phyloP scores from a whole-genome alignment of 1,140 invertebrate species.

The Fopius arisanus region DNA sequence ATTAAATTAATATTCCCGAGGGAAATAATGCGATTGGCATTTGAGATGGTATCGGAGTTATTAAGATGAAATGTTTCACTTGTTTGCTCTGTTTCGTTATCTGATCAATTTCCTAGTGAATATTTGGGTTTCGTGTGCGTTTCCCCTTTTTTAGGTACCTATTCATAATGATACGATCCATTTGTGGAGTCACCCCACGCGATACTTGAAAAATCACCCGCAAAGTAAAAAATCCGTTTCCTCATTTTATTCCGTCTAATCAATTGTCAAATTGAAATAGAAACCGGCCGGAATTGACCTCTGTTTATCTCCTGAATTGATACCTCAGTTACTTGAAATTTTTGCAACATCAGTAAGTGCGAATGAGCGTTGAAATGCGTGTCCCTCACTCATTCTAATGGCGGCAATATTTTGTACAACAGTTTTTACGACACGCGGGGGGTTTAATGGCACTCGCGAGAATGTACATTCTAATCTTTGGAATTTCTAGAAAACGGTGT shows the following conservation, averaged over 20 bases:
- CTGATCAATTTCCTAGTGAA: not conserved
- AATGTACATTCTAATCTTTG: not conserved
- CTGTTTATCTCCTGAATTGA: no score
- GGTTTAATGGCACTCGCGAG: not conserved
- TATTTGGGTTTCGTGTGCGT: not conserved
- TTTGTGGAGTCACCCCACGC: no score
- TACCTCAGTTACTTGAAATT: no score
- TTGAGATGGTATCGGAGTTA: not conserved
- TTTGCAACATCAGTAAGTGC: not conserved
- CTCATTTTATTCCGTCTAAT: no score
- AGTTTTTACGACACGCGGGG: not conserved
- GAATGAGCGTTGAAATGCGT: not conserved
- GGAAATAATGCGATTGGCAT: not conserved
- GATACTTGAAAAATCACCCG: no score
- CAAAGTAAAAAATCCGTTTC: no score
- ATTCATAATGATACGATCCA: no score
- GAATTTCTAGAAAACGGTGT: not conserved
- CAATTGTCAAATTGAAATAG: no score
- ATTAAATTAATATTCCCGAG: constrained; percentile 15
- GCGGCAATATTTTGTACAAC: not conserved
- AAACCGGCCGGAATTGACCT: no score
- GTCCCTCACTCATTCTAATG: not conserved
- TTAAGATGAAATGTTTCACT: not conserved
- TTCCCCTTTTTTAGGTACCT: no score
- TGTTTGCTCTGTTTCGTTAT: not conserved